Conservation (phyloP, 37 sponge, comb jelly and placozoan genomes). For the Haliclona indistincta region DNA sequence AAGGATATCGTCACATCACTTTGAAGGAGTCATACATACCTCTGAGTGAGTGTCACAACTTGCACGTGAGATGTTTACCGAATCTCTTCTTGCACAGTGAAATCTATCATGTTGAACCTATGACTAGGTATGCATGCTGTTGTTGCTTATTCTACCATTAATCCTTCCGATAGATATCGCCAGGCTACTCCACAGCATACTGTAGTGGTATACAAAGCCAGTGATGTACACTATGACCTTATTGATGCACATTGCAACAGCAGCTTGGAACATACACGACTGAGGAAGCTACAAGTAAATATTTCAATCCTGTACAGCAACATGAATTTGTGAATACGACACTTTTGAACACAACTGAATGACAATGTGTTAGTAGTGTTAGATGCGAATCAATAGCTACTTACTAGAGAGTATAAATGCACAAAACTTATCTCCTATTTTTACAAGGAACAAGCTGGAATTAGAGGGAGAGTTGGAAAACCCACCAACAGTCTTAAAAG, state of each 20-base stretch:
- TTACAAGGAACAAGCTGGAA: too few relatives aligned
- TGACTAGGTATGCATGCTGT: neutral
- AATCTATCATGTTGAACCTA: slow-evolving; percentile 36
- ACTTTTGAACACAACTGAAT: too few relatives aligned
- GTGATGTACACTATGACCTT: slow-evolving; percentile 51
- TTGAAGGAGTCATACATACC: slow-evolving; percentile 37
- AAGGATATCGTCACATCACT: neutral
- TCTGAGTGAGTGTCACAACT: slow-evolving; percentile 11
- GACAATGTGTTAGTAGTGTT: too few relatives aligned
- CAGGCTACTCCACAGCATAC: slow-evolving; percentile 12
- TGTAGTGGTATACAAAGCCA: slow-evolving; percentile 38
- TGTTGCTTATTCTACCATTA: neutral
- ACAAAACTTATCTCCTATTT: too few relatives aligned
- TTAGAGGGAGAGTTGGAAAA: too few relatives aligned
- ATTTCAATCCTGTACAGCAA: neutral
- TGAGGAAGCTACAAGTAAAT: slow-evolving; percentile 5
- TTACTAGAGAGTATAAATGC: too few relatives aligned
- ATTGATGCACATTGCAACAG: neutral
- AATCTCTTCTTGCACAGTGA: slow-evolving; percentile 16
- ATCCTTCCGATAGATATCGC: neutral
- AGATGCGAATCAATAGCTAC: too few relatives aligned
- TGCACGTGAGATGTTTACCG: slow-evolving; percentile 3
- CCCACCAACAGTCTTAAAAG: too few relatives aligned
- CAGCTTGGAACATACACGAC: neutral
- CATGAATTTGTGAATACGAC: neutral